Conservation (phyloP, 2,797 vertebrate genomes). For the Eulemur coronatus region DNA sequence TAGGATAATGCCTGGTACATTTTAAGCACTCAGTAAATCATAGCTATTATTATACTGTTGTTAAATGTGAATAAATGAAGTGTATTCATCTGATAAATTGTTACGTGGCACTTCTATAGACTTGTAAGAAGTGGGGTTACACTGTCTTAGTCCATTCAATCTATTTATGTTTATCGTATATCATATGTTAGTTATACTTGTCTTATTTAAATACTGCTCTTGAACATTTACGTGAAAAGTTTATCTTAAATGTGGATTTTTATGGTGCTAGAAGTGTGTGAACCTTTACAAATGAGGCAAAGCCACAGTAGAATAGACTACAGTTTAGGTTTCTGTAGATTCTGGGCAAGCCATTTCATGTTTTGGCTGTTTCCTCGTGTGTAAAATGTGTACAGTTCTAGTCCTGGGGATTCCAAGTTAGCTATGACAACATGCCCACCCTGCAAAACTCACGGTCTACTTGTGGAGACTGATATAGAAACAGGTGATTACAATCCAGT, state of each 20-base stretch:
- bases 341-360: not conserved
- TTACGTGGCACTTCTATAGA: not conserved
- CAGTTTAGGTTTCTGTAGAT: not conserved
- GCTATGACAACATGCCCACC: not conserved
- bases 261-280: not conserved
- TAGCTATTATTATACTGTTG: not conserved
- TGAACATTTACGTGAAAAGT: not conserved
- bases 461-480: not conserved
- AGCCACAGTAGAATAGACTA: not conserved
- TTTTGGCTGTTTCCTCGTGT: not conserved
- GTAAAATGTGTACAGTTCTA: not conserved
- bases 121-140: not conserved
- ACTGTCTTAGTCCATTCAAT: not conserved
- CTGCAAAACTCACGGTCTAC: not conserved
- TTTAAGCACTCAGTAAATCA: not conserved
- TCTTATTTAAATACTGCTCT: conserved; percentile 5
- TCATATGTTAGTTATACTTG: not conserved
- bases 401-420: not conserved
- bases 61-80: not conserved
- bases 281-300: not conserved
- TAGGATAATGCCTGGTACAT: not conserved
- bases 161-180: not conserved
- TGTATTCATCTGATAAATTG: not conserved
- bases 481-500: not conserved
- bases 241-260: not conserved